phyloP scores from a whole-genome alignment of 2,888 invertebrate species.

The Julus scanicus region DNA sequence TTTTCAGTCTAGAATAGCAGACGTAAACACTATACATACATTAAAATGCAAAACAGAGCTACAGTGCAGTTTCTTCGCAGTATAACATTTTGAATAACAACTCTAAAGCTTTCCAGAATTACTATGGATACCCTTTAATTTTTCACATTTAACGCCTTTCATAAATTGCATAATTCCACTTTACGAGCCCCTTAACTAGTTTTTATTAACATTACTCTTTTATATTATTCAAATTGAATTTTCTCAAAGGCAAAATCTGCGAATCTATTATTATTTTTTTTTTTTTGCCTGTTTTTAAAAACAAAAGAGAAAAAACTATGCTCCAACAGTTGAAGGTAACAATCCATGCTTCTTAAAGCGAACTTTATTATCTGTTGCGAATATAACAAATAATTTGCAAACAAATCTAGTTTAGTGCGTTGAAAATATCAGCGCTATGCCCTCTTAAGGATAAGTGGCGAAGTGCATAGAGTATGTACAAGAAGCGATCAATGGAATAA shows the following conservation, averaged over 20 bases:
- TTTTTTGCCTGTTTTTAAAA: background rate
- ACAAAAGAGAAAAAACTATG: background rate
- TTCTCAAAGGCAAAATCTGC: background rate
- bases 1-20: no score
- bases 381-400: slow-evolving; percentile 36
- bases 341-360: background rate
- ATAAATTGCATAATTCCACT: background rate
- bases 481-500: slow-evolving; percentile 14
- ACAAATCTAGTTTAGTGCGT: background rate
- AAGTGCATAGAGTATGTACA: background rate
- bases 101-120: no score
- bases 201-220: background rate
- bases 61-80: no score
- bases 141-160: background rate
- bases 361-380: background rate
- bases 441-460: slow-evolving; percentile 1
- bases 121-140: background rate
- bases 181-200: background rate
- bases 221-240: no score
- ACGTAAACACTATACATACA: no score
- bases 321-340: background rate
- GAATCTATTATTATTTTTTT: background rate
- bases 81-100: no score
- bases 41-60: no score
- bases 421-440: background rate